Percentiles rank a stretch among this genome's conserved stretches.
phyloP scores from a whole-genome alignment of 2,797 vertebrate genomes.

The Lagodon rhomboides region DNA sequence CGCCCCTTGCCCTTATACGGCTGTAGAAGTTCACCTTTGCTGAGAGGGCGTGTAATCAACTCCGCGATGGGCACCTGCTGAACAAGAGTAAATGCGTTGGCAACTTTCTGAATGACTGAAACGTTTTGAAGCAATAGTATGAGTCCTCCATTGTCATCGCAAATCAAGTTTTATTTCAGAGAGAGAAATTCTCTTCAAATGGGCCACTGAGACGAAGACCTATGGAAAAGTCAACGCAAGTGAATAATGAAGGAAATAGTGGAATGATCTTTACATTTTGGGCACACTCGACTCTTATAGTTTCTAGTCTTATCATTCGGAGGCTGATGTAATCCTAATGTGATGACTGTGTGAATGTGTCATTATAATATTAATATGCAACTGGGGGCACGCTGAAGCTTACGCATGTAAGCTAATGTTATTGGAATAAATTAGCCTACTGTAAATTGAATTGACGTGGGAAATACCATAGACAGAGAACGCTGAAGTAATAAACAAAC shows the following conservation, averaged over 20 bases:
- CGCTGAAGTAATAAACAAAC: background rate
- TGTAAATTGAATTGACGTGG: background rate
- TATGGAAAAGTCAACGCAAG: background rate
- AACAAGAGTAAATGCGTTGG: background rate
- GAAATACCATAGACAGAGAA: background rate
- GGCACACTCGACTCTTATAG: background rate
- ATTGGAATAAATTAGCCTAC: background rate
- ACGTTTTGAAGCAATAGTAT: background rate
- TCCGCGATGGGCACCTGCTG: background rate
- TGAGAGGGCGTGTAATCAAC: background rate
- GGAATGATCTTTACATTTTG: background rate
- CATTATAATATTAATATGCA: background rate
- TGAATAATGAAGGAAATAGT: background rate
- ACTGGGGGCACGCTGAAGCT: background rate
- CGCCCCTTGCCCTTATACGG: slow-evolving; percentile 37
- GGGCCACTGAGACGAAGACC: background rate
- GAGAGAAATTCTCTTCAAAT: background rate
- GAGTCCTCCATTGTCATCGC: background rate
- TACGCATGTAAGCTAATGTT: background rate
- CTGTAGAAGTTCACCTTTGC: slow-evolving; percentile 22
- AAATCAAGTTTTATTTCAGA: background rate
- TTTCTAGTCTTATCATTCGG: background rate
- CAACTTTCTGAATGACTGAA: background rate
- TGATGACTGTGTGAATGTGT: background rate
- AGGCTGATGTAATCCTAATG: background rate